Conservation (phyloP, 2,888 invertebrate species). For the Suillia variegata region DNA sequence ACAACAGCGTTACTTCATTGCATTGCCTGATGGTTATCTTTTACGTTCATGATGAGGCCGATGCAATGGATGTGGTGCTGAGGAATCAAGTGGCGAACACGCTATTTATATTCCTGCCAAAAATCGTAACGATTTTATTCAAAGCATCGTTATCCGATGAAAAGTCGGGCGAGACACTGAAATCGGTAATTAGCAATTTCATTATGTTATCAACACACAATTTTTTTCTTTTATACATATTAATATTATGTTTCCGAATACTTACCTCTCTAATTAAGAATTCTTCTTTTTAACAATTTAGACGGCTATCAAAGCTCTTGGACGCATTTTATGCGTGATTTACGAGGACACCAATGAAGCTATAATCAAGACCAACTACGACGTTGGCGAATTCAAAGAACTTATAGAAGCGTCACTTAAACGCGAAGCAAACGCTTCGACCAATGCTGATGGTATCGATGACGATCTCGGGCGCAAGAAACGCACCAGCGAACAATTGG, state of each 20-base stretch:
- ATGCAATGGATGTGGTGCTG: slow-evolving; percentile 64
- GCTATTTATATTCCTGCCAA: slow-evolving; percentile 68
- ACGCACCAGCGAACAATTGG: slow-evolving; percentile 34
- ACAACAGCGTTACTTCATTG: slow-evolving; percentile 64
- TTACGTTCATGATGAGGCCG: slow-evolving; percentile 65
- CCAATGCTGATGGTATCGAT: slow-evolving; percentile 26
- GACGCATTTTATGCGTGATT: slow-evolving; percentile 51
- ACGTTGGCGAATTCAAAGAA: slow-evolving; percentile 37
- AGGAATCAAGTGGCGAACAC: slow-evolving; percentile 65
- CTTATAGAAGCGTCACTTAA: slow-evolving; percentile 27
- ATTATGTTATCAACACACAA: not conserved
- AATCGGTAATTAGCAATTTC: slow-evolving; percentile 62
- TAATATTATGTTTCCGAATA: too few species aligned
- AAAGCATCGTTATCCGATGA: slow-evolving; percentile 64
- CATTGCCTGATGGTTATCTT: slow-evolving; percentile 70
- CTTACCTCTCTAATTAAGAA: too few species aligned
- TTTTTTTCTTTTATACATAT: too few species aligned
- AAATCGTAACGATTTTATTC: slow-evolving; percentile 64
- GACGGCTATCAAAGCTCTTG: slow-evolving; percentile 50
- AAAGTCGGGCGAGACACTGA: slow-evolving; percentile 66
- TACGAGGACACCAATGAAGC: slow-evolving; percentile 54
- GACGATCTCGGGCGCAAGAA: slow-evolving; percentile 41
- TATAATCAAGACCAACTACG: slow-evolving; percentile 37
- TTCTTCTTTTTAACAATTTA: slow-evolving; percentile 27
- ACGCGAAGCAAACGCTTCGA: not conserved